Percentiles rank a stretch among this genome's conserved stretches.
Conservation (phyloP, 1,140 invertebrate genomes). For the Drosophila sp. region DNA sequence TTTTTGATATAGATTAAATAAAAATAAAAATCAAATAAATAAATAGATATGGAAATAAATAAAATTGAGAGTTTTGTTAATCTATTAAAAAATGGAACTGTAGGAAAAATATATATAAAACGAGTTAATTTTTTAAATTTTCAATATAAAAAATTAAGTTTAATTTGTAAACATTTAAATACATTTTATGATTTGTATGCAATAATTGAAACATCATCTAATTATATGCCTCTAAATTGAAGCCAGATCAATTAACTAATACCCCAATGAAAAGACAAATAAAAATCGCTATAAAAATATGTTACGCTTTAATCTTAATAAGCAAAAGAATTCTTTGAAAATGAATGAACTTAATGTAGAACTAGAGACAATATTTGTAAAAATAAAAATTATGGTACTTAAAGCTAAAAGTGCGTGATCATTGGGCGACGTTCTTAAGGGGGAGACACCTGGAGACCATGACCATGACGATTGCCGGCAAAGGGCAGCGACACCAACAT, state of each 20-base stretch:
- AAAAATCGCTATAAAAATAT: background rate
- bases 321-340: background rate
- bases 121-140: no score
- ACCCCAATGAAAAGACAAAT: background rate
- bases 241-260: slow-evolving; percentile 11
- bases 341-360: slow-evolving; percentile 10
- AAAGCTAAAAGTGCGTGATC: slow-evolving; percentile 33
- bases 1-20: no score
- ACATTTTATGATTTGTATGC: no score
- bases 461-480: slow-evolving; percentile 54
- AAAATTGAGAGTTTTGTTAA: no score
- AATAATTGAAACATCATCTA: background rate
- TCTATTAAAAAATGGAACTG: no score
- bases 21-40: no score
- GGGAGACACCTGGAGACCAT: slow-evolving; percentile 57
- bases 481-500: slow-evolving; percentile 73
- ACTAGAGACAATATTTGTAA: slow-evolving; percentile 15
- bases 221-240: background rate
- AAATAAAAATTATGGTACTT: slow-evolving; percentile 25
- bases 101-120: no score
- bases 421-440: slow-evolving; percentile 25
- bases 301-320: slow-evolving; percentile 9
- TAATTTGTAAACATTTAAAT: no score
- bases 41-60: no score
- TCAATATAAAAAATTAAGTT: no score